Base-by-base conservation (phyloP, 2,113 vertebrate genomes). In the Pao palembangensis region DNA sequence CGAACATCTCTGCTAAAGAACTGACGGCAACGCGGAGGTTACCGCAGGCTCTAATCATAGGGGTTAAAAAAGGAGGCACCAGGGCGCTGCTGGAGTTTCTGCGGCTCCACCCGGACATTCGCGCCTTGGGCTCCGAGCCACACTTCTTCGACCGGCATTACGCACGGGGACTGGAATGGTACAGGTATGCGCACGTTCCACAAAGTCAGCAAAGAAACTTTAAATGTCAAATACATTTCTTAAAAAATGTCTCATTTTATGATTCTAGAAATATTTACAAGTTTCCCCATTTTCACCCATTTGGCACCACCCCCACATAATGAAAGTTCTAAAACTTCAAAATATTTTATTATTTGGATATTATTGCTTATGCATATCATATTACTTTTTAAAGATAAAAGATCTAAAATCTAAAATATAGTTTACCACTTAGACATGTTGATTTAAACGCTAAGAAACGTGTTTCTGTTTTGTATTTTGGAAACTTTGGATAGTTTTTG, bases 91-190 rank as follows among this genome's bases (percentile, higher is more conserved):
- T 93, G 67, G 92, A 93, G 85, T 93, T 93, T 15, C 85, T 93
- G 43, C 68, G 92, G 47, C 90, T 93, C 15, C 92, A 93, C 48
- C 92, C 92, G 19, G 91, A 92, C 69, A 79, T 93, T 66, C 86
- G 92, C 17, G 92, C 91, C 2, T 81, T 93, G 43, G 92, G 92
- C 0, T 87, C 91, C 0, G 92, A 93, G 41, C 89, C 92, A 23
- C 91, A 92, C 81, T 92, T 92, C 76, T 92, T 92, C 58, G 91
- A 92, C 77, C 80, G 91, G 71, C 90, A 92, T 81, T 93, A 92
- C 83, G 80, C 85, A 25, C 90, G 90, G 11, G 92, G 92, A 23
- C 65, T 93, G 67, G 83, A 85, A 61, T 93, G 91, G 91, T 93
- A 93, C 91, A 91, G 91, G 91, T 93, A 87, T 47, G 70, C 25